phyloP scores from a whole-genome alignment of 2,888 invertebrate species.

The Temnothorax ravouxi region DNA sequence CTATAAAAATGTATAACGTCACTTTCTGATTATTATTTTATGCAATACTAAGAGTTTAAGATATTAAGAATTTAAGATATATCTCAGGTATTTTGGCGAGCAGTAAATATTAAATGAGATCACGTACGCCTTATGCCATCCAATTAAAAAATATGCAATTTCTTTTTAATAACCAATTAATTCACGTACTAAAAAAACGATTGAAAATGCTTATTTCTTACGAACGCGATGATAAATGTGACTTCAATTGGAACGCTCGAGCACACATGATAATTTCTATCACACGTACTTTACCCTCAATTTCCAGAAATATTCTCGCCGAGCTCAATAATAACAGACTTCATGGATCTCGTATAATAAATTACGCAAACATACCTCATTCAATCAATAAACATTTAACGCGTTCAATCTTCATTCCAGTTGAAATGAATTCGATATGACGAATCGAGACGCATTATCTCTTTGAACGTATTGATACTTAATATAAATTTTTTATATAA shows the following conservation, averaged over 20 bases:
- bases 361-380: constrained; percentile 14
- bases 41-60: background rate
- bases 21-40: background rate
- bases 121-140: background rate
- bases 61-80: background rate
- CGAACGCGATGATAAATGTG: background rate
- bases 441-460: background rate
- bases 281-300: constrained; percentile 7
- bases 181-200: background rate
- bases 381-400: constrained; percentile 42
- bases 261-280: background rate
- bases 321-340: background rate
- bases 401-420: constrained; percentile 7
- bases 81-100: background rate
- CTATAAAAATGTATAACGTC: constrained; percentile 3
- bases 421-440: background rate
- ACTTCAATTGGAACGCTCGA: background rate
- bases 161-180: background rate
- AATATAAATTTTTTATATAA: constrained; percentile 7
- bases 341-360: constrained; percentile 20
- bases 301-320: constrained; percentile 26
- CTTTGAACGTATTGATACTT: background rate
- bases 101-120: background rate
- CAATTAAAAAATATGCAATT: background rate
- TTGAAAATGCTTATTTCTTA: background rate